Evolutionary conservation across 2,797 vertebrate genomes (phyloP).

Genomic region (Pyrocephalus nanus): DNA sequence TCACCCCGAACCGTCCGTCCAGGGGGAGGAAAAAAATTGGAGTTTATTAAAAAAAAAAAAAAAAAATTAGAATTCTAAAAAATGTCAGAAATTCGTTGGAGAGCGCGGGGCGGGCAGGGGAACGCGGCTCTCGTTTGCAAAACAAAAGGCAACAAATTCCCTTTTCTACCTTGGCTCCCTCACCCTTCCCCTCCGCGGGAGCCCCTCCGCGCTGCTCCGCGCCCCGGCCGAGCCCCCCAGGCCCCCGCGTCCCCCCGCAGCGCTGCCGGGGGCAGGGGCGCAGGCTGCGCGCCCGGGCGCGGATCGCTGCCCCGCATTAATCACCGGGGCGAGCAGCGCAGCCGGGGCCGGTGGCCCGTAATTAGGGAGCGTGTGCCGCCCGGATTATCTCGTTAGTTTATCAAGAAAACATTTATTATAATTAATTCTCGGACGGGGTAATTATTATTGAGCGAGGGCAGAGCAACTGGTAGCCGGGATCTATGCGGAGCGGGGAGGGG

Average conservation of each 20-base stretch:
- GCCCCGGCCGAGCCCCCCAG: neutral
- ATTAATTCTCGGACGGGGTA: constrained; percentile 90
- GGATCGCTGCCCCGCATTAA: constrained; percentile 87
- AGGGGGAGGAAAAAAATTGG: fast-evolving
- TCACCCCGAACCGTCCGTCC: neutral
- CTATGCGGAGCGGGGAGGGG: constrained; percentile 69
- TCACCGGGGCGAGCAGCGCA: constrained; percentile 80
- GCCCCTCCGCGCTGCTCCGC: neutral
- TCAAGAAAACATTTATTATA: constrained; percentile 94
- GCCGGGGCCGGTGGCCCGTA: constrained; percentile 82
- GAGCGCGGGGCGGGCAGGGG: neutral
- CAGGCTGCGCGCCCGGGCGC: constrained; percentile 56
- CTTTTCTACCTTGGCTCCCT: neutral
- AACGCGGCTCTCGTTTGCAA: neutral
- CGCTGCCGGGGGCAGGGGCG: neutral
- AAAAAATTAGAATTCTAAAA: neutral
- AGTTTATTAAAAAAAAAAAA: neutral
- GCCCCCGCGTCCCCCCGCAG: constrained; percentile 10
- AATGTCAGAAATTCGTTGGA: neutral
- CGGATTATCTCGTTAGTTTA: constrained; percentile 93
- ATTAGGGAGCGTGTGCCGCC: constrained; percentile 90
- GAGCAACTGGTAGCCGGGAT: constrained; percentile 85
- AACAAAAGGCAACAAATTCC: neutral
- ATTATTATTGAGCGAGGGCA: constrained; percentile 90
- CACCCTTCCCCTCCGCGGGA: neutral